Percentiles rank a stretch among this genome's conserved stretches.
Evolutionary conservation across 2,113 vertebrate species (phyloP).

Genomic region (Petaurus breviceps): DNA sequence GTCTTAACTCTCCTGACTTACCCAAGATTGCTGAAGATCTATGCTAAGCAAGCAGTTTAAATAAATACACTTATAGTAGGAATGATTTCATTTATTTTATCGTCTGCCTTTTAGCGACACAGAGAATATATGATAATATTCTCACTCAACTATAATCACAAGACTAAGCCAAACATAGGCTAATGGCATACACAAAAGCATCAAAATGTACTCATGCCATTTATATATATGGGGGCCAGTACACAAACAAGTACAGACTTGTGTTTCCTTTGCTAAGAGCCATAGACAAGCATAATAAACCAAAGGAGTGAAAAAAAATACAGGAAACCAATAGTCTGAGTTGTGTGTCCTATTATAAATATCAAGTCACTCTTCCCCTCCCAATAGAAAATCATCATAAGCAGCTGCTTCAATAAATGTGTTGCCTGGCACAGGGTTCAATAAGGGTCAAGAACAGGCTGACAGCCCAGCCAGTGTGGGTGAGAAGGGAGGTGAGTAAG

Average conservation of each 20-base stretch:
- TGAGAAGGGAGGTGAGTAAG: not conserved
- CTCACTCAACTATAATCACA: not conserved
- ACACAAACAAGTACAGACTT: not conserved
- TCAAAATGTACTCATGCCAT: conserved; percentile 8
- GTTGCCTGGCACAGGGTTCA: not conserved
- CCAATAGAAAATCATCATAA: not conserved
- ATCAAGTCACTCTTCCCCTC: not conserved
- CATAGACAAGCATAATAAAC: not conserved
- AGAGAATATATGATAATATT: not conserved
- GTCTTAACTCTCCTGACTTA: conserved; percentile 7
- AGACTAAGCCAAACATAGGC: not conserved
- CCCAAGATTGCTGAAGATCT: conserved; percentile 1
- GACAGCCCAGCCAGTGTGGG: not conserved
- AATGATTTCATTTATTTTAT: conserved; percentile 42
- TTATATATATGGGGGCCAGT: not conserved
- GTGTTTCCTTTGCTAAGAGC: conserved; percentile 16
- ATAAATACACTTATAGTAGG: conserved; percentile 28
- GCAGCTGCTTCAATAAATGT: conserved; percentile 22
- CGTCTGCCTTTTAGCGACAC: conserved; percentile 4
- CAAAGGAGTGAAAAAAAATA: not conserved
- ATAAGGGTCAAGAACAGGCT: conserved; percentile 4
- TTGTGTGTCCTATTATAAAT: not conserved
- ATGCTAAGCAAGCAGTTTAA: not conserved
- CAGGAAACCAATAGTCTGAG: not conserved
- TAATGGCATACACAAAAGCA: not conserved